These are phyloP conservation scores for Danio kyathit DNA, from an alignment of 2,797 vertebrate species.

Conservation along the genomic window DNA sequence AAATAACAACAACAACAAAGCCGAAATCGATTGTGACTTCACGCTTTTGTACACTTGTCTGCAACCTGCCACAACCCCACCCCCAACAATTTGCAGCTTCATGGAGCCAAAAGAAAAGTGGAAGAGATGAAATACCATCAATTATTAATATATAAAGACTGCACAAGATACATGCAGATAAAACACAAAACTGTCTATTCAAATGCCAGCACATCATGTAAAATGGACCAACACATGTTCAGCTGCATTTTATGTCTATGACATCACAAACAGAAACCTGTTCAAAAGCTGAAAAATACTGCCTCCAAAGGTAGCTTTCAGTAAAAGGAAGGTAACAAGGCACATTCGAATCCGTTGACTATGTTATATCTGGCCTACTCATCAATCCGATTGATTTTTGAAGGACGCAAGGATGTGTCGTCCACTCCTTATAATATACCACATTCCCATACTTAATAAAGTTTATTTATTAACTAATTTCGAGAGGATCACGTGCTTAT, in stretches of 20 bases:
- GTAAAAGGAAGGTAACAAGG: too few relatives aligned
- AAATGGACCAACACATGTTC: not conserved
- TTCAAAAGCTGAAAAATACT: too few relatives aligned
- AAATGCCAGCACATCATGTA: not conserved
- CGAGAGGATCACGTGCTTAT: too few relatives aligned
- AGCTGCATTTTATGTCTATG: not conserved
- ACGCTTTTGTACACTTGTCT: conserved; percentile 43
- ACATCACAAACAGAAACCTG: conserved; percentile 3
- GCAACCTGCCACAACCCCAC: conserved; percentile 18
- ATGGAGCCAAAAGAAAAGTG: conserved; percentile 39
- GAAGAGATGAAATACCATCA: conserved; percentile 12
- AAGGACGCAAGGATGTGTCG: too few relatives aligned
- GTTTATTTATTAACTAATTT: too few relatives aligned
- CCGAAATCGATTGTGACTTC: conserved; percentile 48
- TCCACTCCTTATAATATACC: too few relatives aligned
- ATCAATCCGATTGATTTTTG: too few relatives aligned
- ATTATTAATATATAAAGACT: conserved; percentile 22
- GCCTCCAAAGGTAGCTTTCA: too few relatives aligned
- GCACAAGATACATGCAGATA: not conserved
- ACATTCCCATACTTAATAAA: too few relatives aligned
- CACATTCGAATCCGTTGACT: too few relatives aligned
- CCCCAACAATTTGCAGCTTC: conserved; percentile 47
- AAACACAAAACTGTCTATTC: not conserved
- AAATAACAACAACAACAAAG: conserved; percentile 51
- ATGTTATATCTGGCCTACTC: too few relatives aligned